Base-by-base conservation (phyloP, 2,113 vertebrate species). In the Potamarius usumacintae region DNA sequence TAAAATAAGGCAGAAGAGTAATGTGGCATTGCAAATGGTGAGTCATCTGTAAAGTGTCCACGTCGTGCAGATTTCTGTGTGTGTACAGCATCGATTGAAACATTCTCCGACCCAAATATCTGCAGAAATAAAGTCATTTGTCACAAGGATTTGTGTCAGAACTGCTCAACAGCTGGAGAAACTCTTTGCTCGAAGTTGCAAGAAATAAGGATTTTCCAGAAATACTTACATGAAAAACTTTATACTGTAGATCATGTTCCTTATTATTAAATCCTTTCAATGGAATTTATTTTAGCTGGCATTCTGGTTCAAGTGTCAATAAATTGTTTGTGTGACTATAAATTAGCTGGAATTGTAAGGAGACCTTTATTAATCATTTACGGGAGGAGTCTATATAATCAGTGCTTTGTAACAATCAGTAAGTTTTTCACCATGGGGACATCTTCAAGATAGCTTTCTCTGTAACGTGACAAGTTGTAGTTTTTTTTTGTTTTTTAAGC, bases 41-140 rank as follows among this genome's bases (percentile, higher is more conserved):
- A 65, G 62, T 88, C 83, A 85, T 6, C 12, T 63, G 55, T 80
- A 53, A 50, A 81, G 14, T 30, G 22, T 48, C 69, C 85, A 30
- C 58, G 63, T 15, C 27, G 57, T 63, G 20, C 81, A 78, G 30
- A 67, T 63, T 82, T 53, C 60, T n/a, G 17, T 57, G 20, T 57
- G 20, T 77, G 22, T 58, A 72, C 69, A 85, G 55, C 74, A 85
- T 85, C 18, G 14, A 85, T 12, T 17, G 5, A 84, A 42, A 60
- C 34, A 15, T 60, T 79, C n/a, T 60, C 30, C 27, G 60, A 18
- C 20, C 27, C 14, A 57, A 17, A 27, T 55, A 4, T 17, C 52
- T 79, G 76, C 76, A 55, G 27, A 27, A 53, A 78, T 55, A 78
- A 27, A 55, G 11, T 55, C 2, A 55, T 78, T 77, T 77, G 22